Percentiles rank a stretch among this genome's conserved stretches.
Evolutionary conservation across 2,888 invertebrate genomes (phyloP).

Genomic region (Coelogynopora nodosa): DNA sequence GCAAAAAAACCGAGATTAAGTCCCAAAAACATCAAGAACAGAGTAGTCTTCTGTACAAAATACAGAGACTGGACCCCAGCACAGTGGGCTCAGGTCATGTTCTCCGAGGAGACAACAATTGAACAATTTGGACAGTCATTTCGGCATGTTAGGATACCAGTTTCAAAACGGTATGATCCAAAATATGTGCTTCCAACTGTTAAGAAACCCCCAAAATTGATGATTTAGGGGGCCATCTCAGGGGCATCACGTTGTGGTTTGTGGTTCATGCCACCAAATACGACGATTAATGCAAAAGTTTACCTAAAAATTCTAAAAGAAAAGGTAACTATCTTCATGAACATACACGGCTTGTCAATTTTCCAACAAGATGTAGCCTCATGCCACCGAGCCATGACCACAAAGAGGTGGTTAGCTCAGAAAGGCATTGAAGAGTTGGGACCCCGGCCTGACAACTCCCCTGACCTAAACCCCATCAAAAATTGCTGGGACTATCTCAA

Average conservation of each 20-base stretch:
- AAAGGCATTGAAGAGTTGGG: not conserved
- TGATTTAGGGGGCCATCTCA: not conserved
- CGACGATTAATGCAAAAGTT: not conserved
- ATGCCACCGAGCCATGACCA: not conserved
- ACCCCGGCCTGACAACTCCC: not conserved
- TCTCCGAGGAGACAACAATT: not conserved
- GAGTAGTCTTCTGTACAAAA: not conserved
- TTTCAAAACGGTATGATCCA: not conserved
- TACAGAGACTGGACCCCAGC: not conserved
- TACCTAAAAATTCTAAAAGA: not conserved
- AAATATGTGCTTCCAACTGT: not conserved
- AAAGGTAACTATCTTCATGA: not conserved
- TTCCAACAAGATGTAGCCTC: not conserved
- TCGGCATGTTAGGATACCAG: not conserved
- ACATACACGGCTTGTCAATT: not conserved
- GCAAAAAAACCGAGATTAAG: slow-evolving; percentile 4
- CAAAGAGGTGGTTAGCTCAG: not conserved
- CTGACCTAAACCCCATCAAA: not conserved
- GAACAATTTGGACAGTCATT: not conserved
- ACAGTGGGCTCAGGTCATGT: not conserved
- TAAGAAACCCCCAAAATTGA: not conserved
- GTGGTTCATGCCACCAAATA: slow-evolving; percentile 3
- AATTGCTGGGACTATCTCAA: not conserved
- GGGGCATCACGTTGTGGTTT: not conserved
- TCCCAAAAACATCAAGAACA: not conserved